A percentile compares a stretch with the other conserved stretches of the same genome.
Evolutionary conservation across 2,888 invertebrate genomes (phyloP).

Genomic region (Papilio protenor): DNA sequence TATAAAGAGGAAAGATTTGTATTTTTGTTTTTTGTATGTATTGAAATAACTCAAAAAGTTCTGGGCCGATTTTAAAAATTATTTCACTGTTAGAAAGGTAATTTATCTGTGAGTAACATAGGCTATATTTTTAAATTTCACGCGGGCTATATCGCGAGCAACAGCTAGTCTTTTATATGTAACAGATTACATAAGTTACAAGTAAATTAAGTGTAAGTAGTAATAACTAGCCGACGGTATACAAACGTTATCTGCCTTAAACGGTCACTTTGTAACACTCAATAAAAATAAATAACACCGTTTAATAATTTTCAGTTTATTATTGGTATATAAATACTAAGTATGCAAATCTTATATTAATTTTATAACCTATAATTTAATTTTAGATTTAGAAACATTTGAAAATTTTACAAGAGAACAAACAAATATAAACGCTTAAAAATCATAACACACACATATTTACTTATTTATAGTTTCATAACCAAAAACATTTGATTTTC

Average conservation of each 20-base stretch:
- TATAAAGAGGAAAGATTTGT: too few relatives aligned
- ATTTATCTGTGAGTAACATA: too few relatives aligned
- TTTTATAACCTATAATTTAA: background rate
- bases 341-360: background rate
- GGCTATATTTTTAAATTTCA: too few relatives aligned
- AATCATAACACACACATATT: background rate
- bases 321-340: background rate
- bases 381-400: background rate
- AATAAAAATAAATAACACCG: background rate
- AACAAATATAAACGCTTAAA: background rate
- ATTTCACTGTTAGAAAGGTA: too few relatives aligned
- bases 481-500: background rate
- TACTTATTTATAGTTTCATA: background rate
- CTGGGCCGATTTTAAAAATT: too few relatives aligned
- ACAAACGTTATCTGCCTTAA: background rate
- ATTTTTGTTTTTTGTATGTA: too few relatives aligned
- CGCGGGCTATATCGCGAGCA: too few relatives aligned
- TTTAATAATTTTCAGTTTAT: background rate
- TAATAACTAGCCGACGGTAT: background rate
- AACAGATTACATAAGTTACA: too few relatives aligned
- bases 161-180: too few relatives aligned
- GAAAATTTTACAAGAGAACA: background rate
- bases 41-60: too few relatives aligned
- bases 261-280: background rate
- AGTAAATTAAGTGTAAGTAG: too few relatives aligned